Percentiles rank a stretch among this genome's conserved stretches.
Evolutionary conservation across 37 sponge, comb jelly and placozoan species (phyloP).

Genomic region (Aphrocallistes beatrix): DNA sequence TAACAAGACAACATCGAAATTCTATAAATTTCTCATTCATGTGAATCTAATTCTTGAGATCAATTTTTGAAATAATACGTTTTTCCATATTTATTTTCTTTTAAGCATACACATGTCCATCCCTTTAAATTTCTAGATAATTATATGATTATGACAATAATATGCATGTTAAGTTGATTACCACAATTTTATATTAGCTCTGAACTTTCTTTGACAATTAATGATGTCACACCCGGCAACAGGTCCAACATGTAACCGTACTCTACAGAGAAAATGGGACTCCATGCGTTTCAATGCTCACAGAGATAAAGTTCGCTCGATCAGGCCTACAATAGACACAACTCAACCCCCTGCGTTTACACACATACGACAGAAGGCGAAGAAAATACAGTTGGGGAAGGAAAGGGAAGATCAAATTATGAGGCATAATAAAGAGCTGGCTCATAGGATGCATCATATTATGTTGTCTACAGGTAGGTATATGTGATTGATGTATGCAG

Average conservation of each 20-base stretch:
- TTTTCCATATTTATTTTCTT: too few relatives aligned
- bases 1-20: too few relatives aligned
- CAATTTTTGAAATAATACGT: too few relatives aligned
- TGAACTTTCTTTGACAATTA: too few relatives aligned
- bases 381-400: conserved; percentile 40
- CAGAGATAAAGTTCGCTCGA: conserved; percentile 41
- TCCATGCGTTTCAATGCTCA: conserved; percentile 40
- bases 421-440: conserved; percentile 46
- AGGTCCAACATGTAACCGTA: conserved; percentile 36
- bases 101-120: too few relatives aligned
- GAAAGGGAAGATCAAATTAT: conserved; percentile 35
- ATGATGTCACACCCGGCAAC: background rate
- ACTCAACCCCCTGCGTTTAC: conserved; percentile 36
- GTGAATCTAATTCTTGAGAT: too few relatives aligned
- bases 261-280: conserved; percentile 66
- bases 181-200: too few relatives aligned
- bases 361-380: conserved; percentile 52
- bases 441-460: conserved; percentile 51
- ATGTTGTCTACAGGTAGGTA: conserved; percentile 62
- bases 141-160: too few relatives aligned
- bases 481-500: too few relatives aligned
- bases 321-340: conserved; percentile 51
- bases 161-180: too few relatives aligned
- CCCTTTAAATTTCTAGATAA: too few relatives aligned
- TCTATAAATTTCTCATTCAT: too few relatives aligned